These are phyloP conservation scores for Ammodytes marinus DNA, from an alignment of 2,113 vertebrate species.

Conservation along the genomic window DNA sequence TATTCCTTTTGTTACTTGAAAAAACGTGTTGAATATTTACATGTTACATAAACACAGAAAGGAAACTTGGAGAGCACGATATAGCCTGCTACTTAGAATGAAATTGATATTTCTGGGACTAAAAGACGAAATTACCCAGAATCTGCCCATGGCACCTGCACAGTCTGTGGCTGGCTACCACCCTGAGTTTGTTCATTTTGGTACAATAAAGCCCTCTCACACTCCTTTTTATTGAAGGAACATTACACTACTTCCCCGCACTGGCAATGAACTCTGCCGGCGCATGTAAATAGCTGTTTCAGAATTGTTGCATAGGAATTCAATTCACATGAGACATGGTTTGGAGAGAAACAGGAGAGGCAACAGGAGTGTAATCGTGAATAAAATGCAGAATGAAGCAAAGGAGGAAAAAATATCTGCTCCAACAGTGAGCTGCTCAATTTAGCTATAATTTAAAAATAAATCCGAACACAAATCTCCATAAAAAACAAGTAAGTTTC, in stretches of 20 bases:
- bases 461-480: slow-evolving; percentile 47
- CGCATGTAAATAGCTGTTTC: slow-evolving; percentile 27
- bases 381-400: slow-evolving; percentile 15
- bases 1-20: background rate
- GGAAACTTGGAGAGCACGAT: background rate
- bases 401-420: slow-evolving; percentile 23
- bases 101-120: background rate
- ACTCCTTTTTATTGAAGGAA: background rate
- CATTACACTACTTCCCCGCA: background rate
- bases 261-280: background rate
- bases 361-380: background rate
- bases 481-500: slow-evolving; percentile 17
- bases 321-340: slow-evolving; percentile 9
- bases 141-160: background rate
- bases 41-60: background rate
- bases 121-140: background rate
- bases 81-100: background rate
- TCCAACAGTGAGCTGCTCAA: slow-evolving; percentile 8
- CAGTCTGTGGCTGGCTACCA: background rate
- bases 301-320: slow-evolving; percentile 21
- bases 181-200: background rate
- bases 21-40: background rate
- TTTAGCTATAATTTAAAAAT: slow-evolving; percentile 20
- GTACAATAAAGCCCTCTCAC: background rate
- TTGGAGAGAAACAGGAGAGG: slow-evolving; percentile 1